Base-by-base conservation (phyloP, 2,888 invertebrate species). In the Diaperis boleti region DNA sequence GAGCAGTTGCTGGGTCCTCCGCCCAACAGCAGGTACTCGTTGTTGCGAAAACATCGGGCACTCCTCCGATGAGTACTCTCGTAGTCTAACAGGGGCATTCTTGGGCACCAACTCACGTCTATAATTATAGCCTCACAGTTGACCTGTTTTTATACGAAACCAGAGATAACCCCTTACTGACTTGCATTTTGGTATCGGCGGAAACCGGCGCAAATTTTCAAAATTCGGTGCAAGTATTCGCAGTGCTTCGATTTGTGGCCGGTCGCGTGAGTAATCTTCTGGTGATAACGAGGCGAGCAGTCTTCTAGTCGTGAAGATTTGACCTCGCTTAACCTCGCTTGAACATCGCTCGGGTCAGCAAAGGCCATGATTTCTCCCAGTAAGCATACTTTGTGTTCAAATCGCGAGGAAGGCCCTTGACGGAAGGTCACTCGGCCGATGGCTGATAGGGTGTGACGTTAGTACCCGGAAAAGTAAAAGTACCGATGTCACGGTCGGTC, bases 321-420 rank as follows among this genome's bases (percentile, higher is more conserved):
- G 71, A 72, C 70, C 72, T 71, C 69, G 47, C 62, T 69, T 72
- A 72, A 72, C 71, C 71, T 69, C 62, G 44, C 45, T n/a, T 44
- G 47, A 55, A 52, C 64, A 55, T 52, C 56, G 56, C 57, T 49
- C 60, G 42, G 66, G 66, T 66, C 66, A 66, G 18, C 42, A 66
- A 63, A 63, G 66, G 66, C 61, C 66, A 59, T 57, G 60, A 66
- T 66, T 66, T 63, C 66, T 66, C 60, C 55, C 50, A 62, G 60
- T 57, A 59, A 55, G 55, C 55, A 41, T 37, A 44, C 55, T 39
- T 47, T 15, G 45, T 5, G 41, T 47, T 57, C 35, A 44, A 44
- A 44, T 55, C 26, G 55, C 42, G 17, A 42, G 14, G 49, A 55
- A 20, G 41, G 55, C 33, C 44, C 31, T 44, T 33, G 33, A 33